These are phyloP conservation scores for Arctia plantaginis DNA, from an alignment of 2,888 invertebrate genomes.

Conservation along the genomic window DNA sequence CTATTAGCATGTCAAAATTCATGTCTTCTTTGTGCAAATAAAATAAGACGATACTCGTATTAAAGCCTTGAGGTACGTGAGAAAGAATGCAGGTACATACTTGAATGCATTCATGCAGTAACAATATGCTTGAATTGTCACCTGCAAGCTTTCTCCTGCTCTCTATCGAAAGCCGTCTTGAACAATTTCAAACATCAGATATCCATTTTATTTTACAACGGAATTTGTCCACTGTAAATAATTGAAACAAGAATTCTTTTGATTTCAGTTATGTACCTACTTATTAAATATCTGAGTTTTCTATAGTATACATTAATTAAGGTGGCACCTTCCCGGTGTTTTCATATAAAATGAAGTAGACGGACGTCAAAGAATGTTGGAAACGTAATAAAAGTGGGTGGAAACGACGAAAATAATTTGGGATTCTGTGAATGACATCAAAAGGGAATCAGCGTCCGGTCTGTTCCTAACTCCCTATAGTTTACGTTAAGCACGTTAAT, in stretches of 20 bases:
- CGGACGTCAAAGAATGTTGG: conserved; percentile 19
- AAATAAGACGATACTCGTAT: no score
- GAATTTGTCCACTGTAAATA: not conserved
- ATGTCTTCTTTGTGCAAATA: no score
- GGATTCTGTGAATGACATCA: conserved; percentile 32
- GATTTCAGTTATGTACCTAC: conserved; percentile 1
- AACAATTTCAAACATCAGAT: not conserved
- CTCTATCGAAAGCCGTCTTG: not conserved
- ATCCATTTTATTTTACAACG: not conserved
- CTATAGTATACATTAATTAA: conserved; percentile 14
- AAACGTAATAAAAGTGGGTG: conserved; percentile 25
- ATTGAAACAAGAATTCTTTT: conserved; percentile 4
- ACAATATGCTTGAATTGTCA: conserved; percentile 18
- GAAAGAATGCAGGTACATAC: conserved; percentile 16
- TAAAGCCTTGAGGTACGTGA: conserved; percentile 10
- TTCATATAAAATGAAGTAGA: conserved; percentile 20
- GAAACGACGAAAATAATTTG: conserved; percentile 30
- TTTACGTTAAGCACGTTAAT: conserved; percentile 17
- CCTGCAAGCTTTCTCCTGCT: conserved; percentile 14
- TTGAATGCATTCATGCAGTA: conserved; percentile 29
- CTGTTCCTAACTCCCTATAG: conserved; percentile 17
- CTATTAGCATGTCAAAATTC: not conserved
- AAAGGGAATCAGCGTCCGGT: conserved; percentile 26
- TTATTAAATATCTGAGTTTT: conserved; percentile 4
- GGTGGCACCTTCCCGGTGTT: conserved; percentile 4